phyloP scores from a whole-genome alignment of 2,797 vertebrate genomes.

The Hemibagrus guttatus region DNA sequence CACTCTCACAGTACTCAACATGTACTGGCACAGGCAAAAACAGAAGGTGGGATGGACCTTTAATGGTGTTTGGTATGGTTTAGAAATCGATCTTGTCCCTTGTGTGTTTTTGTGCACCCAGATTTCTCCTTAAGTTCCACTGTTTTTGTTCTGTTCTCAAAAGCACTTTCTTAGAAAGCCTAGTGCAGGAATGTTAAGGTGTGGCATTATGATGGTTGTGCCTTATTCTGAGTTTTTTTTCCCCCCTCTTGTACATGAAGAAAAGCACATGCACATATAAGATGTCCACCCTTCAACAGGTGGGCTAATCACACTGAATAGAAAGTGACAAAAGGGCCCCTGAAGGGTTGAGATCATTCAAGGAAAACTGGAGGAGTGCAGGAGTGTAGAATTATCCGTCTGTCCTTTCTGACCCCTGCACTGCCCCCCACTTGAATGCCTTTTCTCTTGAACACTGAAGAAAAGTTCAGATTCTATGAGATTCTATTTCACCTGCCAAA shows the following conservation, averaged over 20 bases:
- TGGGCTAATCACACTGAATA: constrained; percentile 44
- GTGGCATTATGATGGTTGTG: constrained; percentile 47
- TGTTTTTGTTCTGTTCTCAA: constrained; percentile 51
- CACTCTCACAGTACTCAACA: neutral
- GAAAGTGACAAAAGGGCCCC: constrained; percentile 36
- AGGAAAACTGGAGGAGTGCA: constrained; percentile 18
- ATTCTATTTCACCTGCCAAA: constrained; percentile 26
- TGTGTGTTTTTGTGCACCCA: constrained; percentile 33
- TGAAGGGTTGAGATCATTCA: constrained; percentile 14
- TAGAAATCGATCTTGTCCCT: constrained; percentile 43
- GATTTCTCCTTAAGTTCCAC: constrained; percentile 51
- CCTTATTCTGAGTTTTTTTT: constrained; percentile 41
- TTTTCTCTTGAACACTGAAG: constrained; percentile 9
- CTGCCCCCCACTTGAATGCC: neutral
- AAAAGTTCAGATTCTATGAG: constrained; percentile 1
- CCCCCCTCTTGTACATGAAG: constrained; percentile 5
- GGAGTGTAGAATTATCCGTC: constrained; percentile 31
- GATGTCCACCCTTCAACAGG: constrained; percentile 27
- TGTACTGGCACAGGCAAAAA: neutral
- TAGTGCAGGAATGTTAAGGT: constrained; percentile 51
- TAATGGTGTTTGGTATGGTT: constrained; percentile 7
- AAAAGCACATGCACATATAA: constrained; percentile 23
- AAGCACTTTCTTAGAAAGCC: constrained; percentile 32
- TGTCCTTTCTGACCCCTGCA: constrained; percentile 14
- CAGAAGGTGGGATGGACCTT: neutral